These are phyloP conservation scores for Parotocinclus haroldoi DNA, from an alignment of 2,797 vertebrate species.

Conservation along the genomic window DNA sequence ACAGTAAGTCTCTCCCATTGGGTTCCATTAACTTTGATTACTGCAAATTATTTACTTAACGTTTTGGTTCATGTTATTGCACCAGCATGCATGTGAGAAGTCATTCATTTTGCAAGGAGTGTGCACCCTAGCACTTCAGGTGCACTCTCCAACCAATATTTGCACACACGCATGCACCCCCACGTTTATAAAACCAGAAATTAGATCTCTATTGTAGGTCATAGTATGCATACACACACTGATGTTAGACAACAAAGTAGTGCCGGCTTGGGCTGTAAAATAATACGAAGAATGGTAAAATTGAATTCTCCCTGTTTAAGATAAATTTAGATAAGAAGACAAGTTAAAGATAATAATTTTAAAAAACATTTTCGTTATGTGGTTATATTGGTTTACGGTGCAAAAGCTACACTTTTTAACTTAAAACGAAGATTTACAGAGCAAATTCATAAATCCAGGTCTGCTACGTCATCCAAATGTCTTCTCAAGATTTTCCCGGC, in stretches of 20 bases:
- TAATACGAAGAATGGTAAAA: not conserved
- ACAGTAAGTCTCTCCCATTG: constrained; percentile 76
- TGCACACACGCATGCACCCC: constrained; percentile 21
- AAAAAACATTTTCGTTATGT: no score
- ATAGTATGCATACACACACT: not conserved
- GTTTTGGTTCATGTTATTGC: constrained; percentile 73
- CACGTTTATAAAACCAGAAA: not conserved
- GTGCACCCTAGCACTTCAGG: constrained; percentile 36
- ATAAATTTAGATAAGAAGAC: no score
- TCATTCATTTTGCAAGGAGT: constrained; percentile 34
- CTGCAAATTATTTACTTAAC: constrained; percentile 85
- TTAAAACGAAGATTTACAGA: no score
- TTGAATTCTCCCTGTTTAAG: no score
- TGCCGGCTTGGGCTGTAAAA: not conserved
- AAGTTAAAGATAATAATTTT: no score
- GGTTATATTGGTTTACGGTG: no score
- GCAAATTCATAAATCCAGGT: no score
- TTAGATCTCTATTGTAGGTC: not conserved
- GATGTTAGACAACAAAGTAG: no score
- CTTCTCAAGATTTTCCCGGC: no score
- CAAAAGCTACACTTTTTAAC: no score
- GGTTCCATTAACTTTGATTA: constrained; percentile 85
- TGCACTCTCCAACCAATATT: constrained; percentile 36
- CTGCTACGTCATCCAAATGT: no score
- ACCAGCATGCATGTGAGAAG: constrained; percentile 49